These are phyloP conservation scores for Chironomus tepperi DNA, from an alignment of 1,140 invertebrate species.

Conservation along the genomic window DNA sequence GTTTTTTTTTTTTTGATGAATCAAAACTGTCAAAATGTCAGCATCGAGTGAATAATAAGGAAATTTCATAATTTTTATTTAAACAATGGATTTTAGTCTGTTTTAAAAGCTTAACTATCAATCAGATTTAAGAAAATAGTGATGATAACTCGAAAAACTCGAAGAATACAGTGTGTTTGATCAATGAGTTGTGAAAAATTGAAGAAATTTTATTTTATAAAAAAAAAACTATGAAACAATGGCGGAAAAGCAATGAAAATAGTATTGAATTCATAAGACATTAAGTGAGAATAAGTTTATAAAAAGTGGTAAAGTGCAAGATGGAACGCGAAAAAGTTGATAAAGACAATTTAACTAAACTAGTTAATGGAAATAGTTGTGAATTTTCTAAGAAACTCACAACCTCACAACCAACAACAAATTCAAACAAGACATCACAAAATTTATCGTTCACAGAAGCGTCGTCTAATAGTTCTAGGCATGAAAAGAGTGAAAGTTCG, in stretches of 20 bases:
- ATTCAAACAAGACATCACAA: constrained; percentile 10
- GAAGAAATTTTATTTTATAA: too few species aligned
- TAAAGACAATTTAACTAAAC: not conserved
- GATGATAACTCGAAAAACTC: not conserved
- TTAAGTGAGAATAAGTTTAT: not conserved
- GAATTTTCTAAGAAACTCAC: not conserved
- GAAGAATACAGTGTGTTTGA: not conserved
- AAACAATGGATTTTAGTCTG: not conserved
- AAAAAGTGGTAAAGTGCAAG: not conserved
- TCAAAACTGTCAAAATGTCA: not conserved
- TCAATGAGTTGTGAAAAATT: not conserved
- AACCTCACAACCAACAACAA: not conserved
- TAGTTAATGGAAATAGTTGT: constrained; percentile 1
- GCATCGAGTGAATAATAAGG: not conserved
- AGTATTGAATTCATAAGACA: not conserved
- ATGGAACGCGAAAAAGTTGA: not conserved
- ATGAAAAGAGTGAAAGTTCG: not conserved
- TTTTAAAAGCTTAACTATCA: not conserved
- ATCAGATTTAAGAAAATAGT: not conserved
- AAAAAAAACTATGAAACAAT: not conserved
- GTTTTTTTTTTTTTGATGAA: too few species aligned
- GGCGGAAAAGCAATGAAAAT: constrained; percentile 7
- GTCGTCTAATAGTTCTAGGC: not conserved
- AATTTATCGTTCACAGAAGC: not conserved
- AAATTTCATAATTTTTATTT: not conserved